Percentiles rank a stretch among this genome's conserved stretches.
These are phyloP conservation scores for Ochlodes sylvanus DNA, from an alignment of 2,888 invertebrate genomes.

Conservation along the genomic window DNA sequence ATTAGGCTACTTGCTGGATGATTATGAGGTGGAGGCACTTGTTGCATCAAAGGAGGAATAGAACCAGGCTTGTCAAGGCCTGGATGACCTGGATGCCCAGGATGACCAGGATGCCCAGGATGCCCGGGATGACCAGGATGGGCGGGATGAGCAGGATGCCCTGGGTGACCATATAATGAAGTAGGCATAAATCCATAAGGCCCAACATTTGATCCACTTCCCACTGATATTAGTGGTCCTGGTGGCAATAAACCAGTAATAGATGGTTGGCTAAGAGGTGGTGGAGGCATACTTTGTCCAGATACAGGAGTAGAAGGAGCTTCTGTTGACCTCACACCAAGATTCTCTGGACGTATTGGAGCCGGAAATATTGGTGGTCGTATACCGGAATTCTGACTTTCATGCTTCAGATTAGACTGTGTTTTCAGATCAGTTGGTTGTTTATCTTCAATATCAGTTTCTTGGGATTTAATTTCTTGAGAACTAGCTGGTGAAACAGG, in stretches of 20 bases:
- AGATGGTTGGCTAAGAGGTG: slow-evolving; percentile 82
- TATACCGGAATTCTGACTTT: slow-evolving; percentile 59
- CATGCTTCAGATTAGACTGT: slow-evolving; percentile 68
- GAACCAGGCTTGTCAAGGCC: slow-evolving; percentile 74
- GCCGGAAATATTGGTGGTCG: slow-evolving; percentile 69
- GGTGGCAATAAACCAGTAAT: slow-evolving; percentile 84
- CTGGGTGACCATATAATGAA: slow-evolving; percentile 71
- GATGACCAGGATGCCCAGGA: slow-evolving; percentile 64
- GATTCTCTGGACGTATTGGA: slow-evolving; percentile 72
- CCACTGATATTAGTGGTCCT: slow-evolving; percentile 86
- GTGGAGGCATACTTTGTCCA: slow-evolving; percentile 75
- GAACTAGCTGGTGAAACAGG: slow-evolving; percentile 77
- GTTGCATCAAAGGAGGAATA: slow-evolving; percentile 72
- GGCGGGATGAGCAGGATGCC: slow-evolving; percentile 56
- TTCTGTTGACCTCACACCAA: slow-evolving; percentile 70
- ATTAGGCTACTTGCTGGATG: slow-evolving; percentile 64
- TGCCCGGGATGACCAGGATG: slow-evolving; percentile 71
- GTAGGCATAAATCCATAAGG: slow-evolving; percentile 87
- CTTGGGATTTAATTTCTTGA: slow-evolving; percentile 71
- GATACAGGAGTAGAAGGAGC: slow-evolving; percentile 65
- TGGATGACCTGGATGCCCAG: slow-evolving; percentile 59
- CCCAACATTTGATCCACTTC: slow-evolving; percentile 82
- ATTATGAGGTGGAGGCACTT: slow-evolving; percentile 68
- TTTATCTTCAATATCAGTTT: slow-evolving; percentile 74
- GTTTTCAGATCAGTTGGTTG: slow-evolving; percentile 78